Base-by-base conservation (phyloP, 2,797 vertebrate genomes). In the Semotilus atromaculatus region DNA sequence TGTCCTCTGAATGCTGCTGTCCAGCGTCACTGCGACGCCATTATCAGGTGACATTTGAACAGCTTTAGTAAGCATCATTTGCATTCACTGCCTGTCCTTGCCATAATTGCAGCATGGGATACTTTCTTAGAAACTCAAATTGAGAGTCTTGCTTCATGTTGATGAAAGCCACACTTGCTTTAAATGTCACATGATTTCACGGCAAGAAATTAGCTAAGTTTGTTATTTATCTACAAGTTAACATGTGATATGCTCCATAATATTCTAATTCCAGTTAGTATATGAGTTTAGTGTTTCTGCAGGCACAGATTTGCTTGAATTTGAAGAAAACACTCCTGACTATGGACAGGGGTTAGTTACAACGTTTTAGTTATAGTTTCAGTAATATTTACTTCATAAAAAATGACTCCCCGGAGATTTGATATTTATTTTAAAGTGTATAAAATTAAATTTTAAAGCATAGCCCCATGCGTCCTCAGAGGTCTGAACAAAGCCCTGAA, bases 31-130 rank as follows among this genome's bases (percentile, higher is more conserved):
- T 19, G 58, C 68, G 1, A 14, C 51, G 19, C 71, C 51, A 86
- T 88, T 75, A 85, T 80, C 74, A 82, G 84, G 21, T n/a, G 73
- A 87, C 81, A 81, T 87, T 87, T 83, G 45, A 31, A 53, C 72
- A 51, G 64, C 85, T 67, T 76, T 86, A 72, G 84, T 77, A 66
- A 55, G 51, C 60, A 68, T 84, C 26, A 85, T 89, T 86, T 85
- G 75, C 71, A 80, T 89, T 85, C 75, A 77, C 36, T 60, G 51
- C 71, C 71, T 76, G 71, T 13, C 10, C 45, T 43, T 31, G 73
- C 36, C 74, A 70, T 72, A 16, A 75, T 81, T 80, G 19, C 66
- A 62, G 62, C 53, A 51, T 79, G 36, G 48, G 18, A 79, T 23
- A 38, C 55, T 38, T 74, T 55, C n/a, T 55, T 45, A n/a, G 26